Evolutionary conservation across 1,140 invertebrate genomes (phyloP).

Genomic region (Drosophila rufa): DNA sequence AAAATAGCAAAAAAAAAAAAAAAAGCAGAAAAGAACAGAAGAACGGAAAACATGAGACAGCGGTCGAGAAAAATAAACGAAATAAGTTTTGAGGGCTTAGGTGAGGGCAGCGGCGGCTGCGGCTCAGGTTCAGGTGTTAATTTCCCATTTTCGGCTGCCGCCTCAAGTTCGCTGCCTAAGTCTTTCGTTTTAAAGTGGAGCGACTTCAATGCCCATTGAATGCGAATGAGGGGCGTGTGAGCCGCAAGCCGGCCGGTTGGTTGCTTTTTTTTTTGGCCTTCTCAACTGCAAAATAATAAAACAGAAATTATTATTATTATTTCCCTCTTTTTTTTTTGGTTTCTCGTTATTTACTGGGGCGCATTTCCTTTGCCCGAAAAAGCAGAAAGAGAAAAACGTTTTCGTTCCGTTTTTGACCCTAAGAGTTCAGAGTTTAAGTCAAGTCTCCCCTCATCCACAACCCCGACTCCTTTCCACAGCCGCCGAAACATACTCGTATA

Average conservation of each 20-base stretch:
- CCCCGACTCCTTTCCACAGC: conserved; percentile 48
- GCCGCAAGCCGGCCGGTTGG: conserved; percentile 65
- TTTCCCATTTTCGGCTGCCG: conserved; percentile 50
- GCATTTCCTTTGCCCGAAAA: conserved; percentile 46
- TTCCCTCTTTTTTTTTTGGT: conserved; percentile 38
- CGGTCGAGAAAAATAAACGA: conserved; percentile 47
- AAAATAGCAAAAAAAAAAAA: conserved; percentile 65
- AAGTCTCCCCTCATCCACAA: conserved; percentile 24
- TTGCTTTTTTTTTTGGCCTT: conserved; percentile 8
- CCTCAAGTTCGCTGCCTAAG: conserved; percentile 76
- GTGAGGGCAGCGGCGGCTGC: conserved; percentile 4
- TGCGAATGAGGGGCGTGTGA: conserved; percentile 77
- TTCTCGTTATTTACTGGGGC: conserved; percentile 24
- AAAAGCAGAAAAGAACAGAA: neutral
- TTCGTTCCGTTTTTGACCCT: conserved; percentile 60
- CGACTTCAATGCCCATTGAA: conserved; percentile 63
- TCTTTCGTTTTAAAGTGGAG: conserved; percentile 77
- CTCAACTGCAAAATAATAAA: conserved; percentile 52
- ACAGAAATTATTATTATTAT: conserved; percentile 69
- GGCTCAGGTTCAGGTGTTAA: conserved; percentile 46
- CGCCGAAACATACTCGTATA: conserved; percentile 36
- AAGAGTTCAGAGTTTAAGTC: conserved; percentile 54
- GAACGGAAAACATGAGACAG: conserved; percentile 12
- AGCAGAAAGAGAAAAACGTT: conserved; percentile 36
- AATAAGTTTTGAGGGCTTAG: conserved; percentile 49